A percentile compares a stretch with the other conserved stretches of the same genome.
These are phyloP conservation scores for Halichoeres trimaculatus DNA, from an alignment of 2,113 vertebrate genomes.

Conservation along the genomic window DNA sequence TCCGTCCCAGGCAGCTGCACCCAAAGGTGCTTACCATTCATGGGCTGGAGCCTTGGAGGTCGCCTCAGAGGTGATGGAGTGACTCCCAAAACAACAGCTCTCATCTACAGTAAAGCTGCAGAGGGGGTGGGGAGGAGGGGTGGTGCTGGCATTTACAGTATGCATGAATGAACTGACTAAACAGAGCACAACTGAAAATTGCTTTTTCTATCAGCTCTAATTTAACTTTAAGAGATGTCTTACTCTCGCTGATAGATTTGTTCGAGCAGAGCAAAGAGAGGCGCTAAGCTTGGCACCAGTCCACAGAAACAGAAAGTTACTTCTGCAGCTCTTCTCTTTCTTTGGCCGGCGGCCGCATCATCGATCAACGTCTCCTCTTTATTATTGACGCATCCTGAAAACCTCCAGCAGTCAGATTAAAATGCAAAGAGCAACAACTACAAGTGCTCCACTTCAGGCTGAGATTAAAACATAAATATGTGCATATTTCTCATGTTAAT, in stretches of 20 bases:
- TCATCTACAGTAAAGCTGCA: slow-evolving; percentile 38
- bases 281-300: background rate
- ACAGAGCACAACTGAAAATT: slow-evolving; percentile 26
- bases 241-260: slow-evolving; percentile 33
- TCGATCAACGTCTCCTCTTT: slow-evolving; percentile 37
- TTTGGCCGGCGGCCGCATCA: slow-evolving; percentile 21
- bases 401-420: slow-evolving; percentile 9
- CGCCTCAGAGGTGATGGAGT: slow-evolving; percentile 35
- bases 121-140: background rate
- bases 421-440: slow-evolving; percentile 52
- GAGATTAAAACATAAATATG: slow-evolving; percentile 53
- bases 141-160: background rate
- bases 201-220: slow-evolving; percentile 42
- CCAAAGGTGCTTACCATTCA: slow-evolving; percentile 69
- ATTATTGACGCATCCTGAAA: slow-evolving; percentile 44
- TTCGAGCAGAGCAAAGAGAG: slow-evolving; percentile 9
- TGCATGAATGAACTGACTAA: slow-evolving; percentile 15
- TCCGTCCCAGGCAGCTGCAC: background rate
- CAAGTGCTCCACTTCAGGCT: slow-evolving; percentile 28
- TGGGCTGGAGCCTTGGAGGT: slow-evolving; percentile 51
- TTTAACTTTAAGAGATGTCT: slow-evolving; percentile 41
- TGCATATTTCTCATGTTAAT: slow-evolving; percentile 63
- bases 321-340: slow-evolving; percentile 1
- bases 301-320: slow-evolving; percentile 21
- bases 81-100: slow-evolving; percentile 46